Evolutionary conservation across 2,113 vertebrate genomes (phyloP).

Genomic region (Limanda limanda): DNA sequence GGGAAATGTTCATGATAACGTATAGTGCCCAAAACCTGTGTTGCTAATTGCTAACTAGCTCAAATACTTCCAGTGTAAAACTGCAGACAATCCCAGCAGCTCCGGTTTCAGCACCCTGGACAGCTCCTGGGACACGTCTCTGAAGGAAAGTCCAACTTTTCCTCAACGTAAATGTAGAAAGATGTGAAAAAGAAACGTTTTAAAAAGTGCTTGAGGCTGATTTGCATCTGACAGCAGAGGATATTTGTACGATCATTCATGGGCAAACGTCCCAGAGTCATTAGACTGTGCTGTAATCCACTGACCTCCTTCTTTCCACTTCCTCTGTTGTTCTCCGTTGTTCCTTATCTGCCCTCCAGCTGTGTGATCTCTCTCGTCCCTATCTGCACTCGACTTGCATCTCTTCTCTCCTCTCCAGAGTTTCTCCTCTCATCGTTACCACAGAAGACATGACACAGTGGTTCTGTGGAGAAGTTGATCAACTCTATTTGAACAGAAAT

Average conservation of each 20-base stretch:
- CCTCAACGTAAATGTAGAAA: not conserved
- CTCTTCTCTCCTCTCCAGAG: not conserved
- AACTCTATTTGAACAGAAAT: no score
- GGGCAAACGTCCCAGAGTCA: constrained; percentile 4
- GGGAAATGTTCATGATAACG: no score
- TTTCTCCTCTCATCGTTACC: no score
- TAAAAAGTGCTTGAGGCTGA: not conserved
- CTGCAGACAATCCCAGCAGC: not conserved
- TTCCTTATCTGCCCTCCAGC: constrained; percentile 16
- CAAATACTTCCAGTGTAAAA: not conserved
- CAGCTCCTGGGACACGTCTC: not conserved
- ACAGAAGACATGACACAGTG: no score
- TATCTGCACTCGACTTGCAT: no score
- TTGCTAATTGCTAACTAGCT: not conserved
- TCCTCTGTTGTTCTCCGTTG: not conserved
- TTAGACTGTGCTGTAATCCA: not conserved
- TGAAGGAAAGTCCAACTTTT: not conserved
- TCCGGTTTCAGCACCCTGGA: constrained; percentile 11
- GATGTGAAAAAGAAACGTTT: no score
- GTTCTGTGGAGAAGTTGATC: no score
- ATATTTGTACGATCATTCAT: not conserved
- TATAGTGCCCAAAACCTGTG: no score
- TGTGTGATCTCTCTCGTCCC: not conserved
- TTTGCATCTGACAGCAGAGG: not conserved
- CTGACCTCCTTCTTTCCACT: not conserved